Evolutionary conservation across 2,888 invertebrate genomes (phyloP).

Genomic region (Macrophya annulata): DNA sequence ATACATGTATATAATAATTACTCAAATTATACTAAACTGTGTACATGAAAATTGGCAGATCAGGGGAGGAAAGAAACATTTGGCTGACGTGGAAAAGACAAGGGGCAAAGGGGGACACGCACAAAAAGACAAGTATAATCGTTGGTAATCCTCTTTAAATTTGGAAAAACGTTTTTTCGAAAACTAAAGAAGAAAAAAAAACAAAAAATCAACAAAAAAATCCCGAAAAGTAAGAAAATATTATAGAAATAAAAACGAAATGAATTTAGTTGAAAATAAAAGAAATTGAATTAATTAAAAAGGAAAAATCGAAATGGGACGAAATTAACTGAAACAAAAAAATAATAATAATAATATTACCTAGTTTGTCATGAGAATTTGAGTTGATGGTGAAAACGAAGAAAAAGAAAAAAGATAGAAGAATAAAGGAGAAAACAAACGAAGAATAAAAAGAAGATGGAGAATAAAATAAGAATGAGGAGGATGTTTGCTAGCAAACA

Average conservation of each 20-base stretch:
- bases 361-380: too few species aligned
- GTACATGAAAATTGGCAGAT: not conserved
- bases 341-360: too few species aligned
- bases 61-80: not conserved
- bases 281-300: too few species aligned
- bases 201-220: too few species aligned
- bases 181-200: too few species aligned
- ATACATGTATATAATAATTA: not conserved
- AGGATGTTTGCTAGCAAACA: slow-evolving; percentile 77
- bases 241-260: too few species aligned
- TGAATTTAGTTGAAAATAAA: too few species aligned
- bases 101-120: not conserved
- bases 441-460: not conserved
- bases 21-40: not conserved
- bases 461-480: slow-evolving; percentile 56
- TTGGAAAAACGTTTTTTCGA: not conserved
- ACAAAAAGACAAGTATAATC: not conserved
- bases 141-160: not conserved
- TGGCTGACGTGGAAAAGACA: not conserved
- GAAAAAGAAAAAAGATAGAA: not conserved
- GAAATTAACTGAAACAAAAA: too few species aligned
- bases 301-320: too few species aligned
- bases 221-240: too few species aligned
- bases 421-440: not conserved
- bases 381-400: too few species aligned